These are phyloP conservation scores for Eucriotettix oculatus DNA, from an alignment of 2,888 invertebrate genomes.

Conservation along the genomic window DNA sequence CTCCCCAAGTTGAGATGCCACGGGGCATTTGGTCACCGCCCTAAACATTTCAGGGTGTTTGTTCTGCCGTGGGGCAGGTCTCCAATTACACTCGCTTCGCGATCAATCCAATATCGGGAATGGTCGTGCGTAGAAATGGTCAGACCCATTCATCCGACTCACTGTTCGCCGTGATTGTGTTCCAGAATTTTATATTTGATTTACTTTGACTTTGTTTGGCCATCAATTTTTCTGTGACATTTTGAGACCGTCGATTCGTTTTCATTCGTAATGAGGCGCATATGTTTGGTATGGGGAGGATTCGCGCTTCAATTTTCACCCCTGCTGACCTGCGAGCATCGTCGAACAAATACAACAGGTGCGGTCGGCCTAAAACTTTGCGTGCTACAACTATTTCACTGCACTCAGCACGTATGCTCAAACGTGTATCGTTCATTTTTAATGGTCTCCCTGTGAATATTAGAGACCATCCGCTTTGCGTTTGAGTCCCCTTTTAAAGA, in stretches of 20 bases:
- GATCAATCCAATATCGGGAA: not conserved
- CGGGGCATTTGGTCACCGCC: no score
- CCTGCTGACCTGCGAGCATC: no score
- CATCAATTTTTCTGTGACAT: not conserved
- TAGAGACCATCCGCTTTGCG: no score
- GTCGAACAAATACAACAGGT: no score
- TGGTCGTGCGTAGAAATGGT: not conserved
- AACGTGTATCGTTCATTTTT: no score
- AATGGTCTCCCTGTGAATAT: no score
- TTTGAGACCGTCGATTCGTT: not conserved
- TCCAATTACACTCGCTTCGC: not conserved
- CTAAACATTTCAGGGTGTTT: not conserved
- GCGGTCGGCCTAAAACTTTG: no score
- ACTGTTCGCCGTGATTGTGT: not conserved
- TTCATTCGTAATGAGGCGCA: not conserved
- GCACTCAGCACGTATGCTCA: no score
- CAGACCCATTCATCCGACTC: not conserved
- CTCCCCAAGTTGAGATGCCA: not conserved
- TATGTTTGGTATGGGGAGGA: no score
- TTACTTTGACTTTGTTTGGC: not conserved
- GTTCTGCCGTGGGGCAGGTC: not conserved
- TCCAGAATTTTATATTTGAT: not conserved
- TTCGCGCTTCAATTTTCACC: no score
- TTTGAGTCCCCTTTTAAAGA: no score
- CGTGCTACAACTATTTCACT: no score